Evolutionary conservation across 2,888 invertebrate species (phyloP), one percentile per base, ranked within the genome.

Genomic region (Mythimna pallens): DNA sequence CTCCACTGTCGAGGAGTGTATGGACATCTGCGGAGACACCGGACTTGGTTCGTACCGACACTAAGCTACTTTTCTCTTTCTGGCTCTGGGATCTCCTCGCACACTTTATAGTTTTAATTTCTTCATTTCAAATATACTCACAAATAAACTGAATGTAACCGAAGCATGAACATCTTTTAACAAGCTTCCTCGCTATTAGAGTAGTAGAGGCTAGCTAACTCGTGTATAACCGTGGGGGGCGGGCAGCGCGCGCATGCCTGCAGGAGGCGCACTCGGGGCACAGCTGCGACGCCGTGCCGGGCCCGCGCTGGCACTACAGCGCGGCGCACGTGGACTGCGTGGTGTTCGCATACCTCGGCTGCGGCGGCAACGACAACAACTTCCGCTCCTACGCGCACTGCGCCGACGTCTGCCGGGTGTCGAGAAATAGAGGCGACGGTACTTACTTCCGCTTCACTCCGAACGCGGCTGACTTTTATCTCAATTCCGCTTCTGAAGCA

Each of bases 361-460:
- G 99, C 94, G 98, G 97, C 81, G 99, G 99, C 88, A 98, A 98
- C 94, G 97, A 97, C 89, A 99, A 99, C 96, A 98, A 98, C 96
- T 99, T 98, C 97, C 97, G 95, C 92, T 97, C 97, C 71, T 97
- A 97, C 94, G 97, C 97, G 87, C 97, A 97, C 89, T 98, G 98
- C 94, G 94, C 97, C 69, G 67, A 65, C 66, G 81, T 83, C 87
- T 95, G 96, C 92, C 83, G 83, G 78, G 69, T 83, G 61, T 55
- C 67, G 50, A 65, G 25, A 10, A 40, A 66, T 71, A 52, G 36
- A 59, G 74, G 70, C 83, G 59, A 83, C 77, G 91, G 92, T 91
- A 91, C 86, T 83, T 74, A 76, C 59, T 61, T 54, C 25, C 34
- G 65, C 80, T 83, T 70, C 58, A 25, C 59, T 59, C 63, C 55